Base-by-base conservation (phyloP, 2,888 invertebrate species). In the Dicyrtoma fusca region DNA sequence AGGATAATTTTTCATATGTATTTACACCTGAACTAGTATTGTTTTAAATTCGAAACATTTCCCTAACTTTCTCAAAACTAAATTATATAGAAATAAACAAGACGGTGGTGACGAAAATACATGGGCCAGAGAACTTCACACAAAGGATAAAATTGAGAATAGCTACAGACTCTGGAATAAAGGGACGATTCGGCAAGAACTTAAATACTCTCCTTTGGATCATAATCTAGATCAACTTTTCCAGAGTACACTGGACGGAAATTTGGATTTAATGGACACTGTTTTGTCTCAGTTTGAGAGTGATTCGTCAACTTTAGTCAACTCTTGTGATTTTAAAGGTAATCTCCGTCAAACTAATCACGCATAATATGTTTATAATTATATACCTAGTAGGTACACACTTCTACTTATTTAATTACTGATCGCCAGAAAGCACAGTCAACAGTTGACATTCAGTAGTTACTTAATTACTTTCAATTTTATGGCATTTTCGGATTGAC, bases 301-400 rank as follows among this genome's bases (percentile, higher is more conserved):
- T n/a, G 34, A 34, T 8, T 8, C 34, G 3, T 34, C 11, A 10
- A 26, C 23, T 8, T 21, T 3, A 13, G 57, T 57, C 11, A 57
- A 57, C 23, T 14, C 25, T 57, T 57, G 57, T 57, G 23, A 57
- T 25, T 57, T 6, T 23, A 57, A 57, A 25, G 57, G 57, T 57
- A 57, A 11, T n/a, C n/a, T n/a, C n/a, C n/a, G n/a, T n/a, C n/a
- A n/a, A n/a, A n/a, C n/a, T n/a, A n/a, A n/a, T n/a, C n/a, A n/a
- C n/a, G n/a, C n/a, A n/a, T n/a, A n/a, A n/a, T n/a, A n/a, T n/a
- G n/a, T n/a, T n/a, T n/a, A n/a, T n/a, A n/a, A n/a, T n/a, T n/a
- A n/a, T n/a, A n/a, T n/a, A n/a, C n/a, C n/a, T n/a, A n/a, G n/a
- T n/a, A n/a, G n/a, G n/a, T n/a, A n/a, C n/a, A n/a, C n/a, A n/a